Base-by-base conservation (phyloP, 1,140 invertebrate genomes). In the Anoplophora glabripennis region DNA sequence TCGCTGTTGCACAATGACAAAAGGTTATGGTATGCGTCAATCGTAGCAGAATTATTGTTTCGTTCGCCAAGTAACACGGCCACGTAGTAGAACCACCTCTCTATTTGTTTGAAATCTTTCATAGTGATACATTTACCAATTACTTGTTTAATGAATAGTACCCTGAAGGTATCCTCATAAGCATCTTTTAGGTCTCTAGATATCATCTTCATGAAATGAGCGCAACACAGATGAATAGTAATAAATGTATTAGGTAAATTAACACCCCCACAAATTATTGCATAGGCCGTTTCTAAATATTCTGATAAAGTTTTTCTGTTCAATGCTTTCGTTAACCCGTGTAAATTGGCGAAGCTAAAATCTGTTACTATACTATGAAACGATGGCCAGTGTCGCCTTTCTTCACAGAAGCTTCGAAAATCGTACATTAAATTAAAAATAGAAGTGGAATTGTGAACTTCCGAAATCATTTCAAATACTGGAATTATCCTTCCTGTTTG, bases 131-230 rank as follows among this genome's bases (percentile, higher is more conserved):
- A 15, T 11, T n/a, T 12, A 5, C 37, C 57, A 0, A 59, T 11
- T 10, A 45, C 5, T 0, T 59, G 28, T 51, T 59, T 53, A 14
- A 42, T 21, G 21, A 45, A 44, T 14, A 18, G 9, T 33, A 17
- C 10, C 12, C n/a, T 9, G 14, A 35, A 1, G 7, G 11, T n/a
- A 18, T 59, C 34, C 4, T 21, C 3, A 17, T 8, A 42, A 52
- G 0, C 5, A 33, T 14, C 18, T 0, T 52, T 38, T n/a, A 59
- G 14, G 34, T 58, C 47, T 17, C 53, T 58, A 9, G n/a, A 37
- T 9, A 60, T 28, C 1, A 45, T 60, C 48, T 60, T 60, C 12
- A 60, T 55, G 12, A 49, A 34, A 44, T 60, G 52, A 7, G 58
- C 58, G 18, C 59, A 49, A 37, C 44, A 61, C n/a, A 57, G 18